Evolutionary conservation across 2,888 invertebrate genomes (phyloP), one percentile per base, ranked within the genome.

Genomic region (Drosophila vallismaia): DNA sequence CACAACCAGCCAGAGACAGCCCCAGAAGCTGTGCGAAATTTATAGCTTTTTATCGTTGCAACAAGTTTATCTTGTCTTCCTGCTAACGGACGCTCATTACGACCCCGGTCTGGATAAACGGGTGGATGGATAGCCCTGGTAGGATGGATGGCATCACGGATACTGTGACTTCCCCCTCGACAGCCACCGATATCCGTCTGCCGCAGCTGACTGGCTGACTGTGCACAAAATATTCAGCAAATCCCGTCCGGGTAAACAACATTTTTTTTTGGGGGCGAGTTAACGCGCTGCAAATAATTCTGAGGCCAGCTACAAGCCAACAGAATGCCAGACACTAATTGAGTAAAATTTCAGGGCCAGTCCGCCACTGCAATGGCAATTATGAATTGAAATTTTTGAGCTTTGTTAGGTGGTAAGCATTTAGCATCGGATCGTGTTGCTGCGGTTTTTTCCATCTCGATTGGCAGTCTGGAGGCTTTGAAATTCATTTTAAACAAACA

Each of bases 31-130:
- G 69, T n/a, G 70, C 26, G 57, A 77, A 85, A 82, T 85, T 83
- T 83, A 83, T 83, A 62, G 86, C 73, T 67, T 79, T 76, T 85
- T 85, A 82, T 83, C 73, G 86, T 74, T 76, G 82, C 82, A 83
- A 83, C 86, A 83, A 83, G 82, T 85, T 83, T 82, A 83, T 83
- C 86, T 77, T 72, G 66, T 81, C 75, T 77, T 81, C 71, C 77
- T 71, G 74, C 81, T 68, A 81, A 81, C 81, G 74, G 77, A 57
- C 70, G 82, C 86, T 79, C 86, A 82, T 83, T 83, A 83, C 71
- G 76, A 57, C 59, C 66, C 66, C 54, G 63, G 14, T 29, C 42
- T 51, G 51, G 45, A 46, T 62, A 46, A 62, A 31, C 46, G 46
- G 33, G 31, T 8, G 24, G 29, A 14, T 14, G 31, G 40, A 36